Percentiles rank a stretch among this genome's conserved stretches.
Conservation (phyloP, 2,113 vertebrate species). For the Corythornis madagascariensis region DNA sequence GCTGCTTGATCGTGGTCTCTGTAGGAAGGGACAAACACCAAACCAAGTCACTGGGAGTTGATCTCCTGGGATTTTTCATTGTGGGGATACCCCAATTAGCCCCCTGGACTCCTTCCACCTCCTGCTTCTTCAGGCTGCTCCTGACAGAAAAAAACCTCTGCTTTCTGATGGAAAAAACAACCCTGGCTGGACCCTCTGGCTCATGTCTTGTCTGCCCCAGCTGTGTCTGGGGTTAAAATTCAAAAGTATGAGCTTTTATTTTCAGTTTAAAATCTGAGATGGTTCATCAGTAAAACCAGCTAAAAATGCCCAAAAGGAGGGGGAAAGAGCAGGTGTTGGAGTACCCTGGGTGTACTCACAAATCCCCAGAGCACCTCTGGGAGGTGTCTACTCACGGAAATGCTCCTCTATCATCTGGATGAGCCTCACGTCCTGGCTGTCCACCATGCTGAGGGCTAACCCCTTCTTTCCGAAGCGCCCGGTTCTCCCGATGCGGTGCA, state of each 20-base stretch:
- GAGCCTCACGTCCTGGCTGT: slow-evolving; percentile 13
- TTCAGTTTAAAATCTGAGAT: too few species aligned
- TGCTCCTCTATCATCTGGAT: slow-evolving; percentile 71
- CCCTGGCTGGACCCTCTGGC: too few species aligned
- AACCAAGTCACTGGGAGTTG: rapidly evolving
- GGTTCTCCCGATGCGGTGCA: slow-evolving; percentile 77
- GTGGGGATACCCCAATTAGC: not conserved
- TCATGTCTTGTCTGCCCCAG: too few species aligned
- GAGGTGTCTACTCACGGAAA: slow-evolving; percentile 65
- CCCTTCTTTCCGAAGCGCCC: slow-evolving; percentile 79
- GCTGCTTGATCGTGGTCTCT: slow-evolving; percentile 73
- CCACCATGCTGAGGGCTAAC: slow-evolving; percentile 77
- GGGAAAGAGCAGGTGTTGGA: too few species aligned
- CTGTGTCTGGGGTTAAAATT: too few species aligned
- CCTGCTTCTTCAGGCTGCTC: too few species aligned
- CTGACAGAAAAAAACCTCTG: too few species aligned
- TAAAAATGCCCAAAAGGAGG: not conserved
- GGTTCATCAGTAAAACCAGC: too few species aligned
- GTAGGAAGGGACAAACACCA: not conserved
- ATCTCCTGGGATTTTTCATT: not conserved
- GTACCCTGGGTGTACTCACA: too few species aligned
- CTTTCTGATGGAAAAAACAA: too few species aligned
- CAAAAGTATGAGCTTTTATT: too few species aligned
- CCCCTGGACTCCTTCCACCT: too few species aligned
- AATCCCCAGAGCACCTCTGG: rapidly evolving